Evolutionary conservation across 2,113 vertebrate species (phyloP).

Genomic region (Sebastes fasciatus): DNA sequence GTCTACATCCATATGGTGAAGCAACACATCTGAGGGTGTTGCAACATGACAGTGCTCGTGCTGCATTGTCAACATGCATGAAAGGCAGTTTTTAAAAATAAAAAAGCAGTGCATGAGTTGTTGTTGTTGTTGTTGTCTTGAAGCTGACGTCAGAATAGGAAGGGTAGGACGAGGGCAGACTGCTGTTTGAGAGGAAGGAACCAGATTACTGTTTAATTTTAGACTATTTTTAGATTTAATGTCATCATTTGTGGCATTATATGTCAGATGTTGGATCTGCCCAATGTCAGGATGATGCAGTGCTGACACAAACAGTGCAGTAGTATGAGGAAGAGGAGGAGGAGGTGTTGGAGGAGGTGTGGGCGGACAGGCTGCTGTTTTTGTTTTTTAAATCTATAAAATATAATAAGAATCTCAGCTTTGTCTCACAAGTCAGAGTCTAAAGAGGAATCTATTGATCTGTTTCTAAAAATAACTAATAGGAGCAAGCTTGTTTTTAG

Average conservation of each 20-base stretch:
- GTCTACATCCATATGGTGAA: constrained; percentile 44
- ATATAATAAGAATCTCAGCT: background rate
- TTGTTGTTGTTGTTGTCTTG: constrained; percentile 23
- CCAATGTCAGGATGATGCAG: constrained; percentile 48
- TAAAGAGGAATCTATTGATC: constrained; percentile 13
- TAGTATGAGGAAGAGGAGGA: background rate
- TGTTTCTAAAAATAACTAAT: constrained; percentile 12
- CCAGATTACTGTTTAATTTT: background rate
- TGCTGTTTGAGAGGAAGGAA: background rate
- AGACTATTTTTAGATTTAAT: background rate
- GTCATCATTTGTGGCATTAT: background rate
- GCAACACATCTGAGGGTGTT: background rate
- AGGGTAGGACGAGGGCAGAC: constrained; percentile 24
- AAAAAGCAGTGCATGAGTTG: background rate
- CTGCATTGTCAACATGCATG: background rate
- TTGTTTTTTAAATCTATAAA: background rate
- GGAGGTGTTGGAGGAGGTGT: background rate
- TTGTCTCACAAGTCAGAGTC: background rate
- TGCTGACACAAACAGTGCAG: constrained; percentile 51
- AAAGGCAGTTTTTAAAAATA: background rate
- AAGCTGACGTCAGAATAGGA: constrained; percentile 21
- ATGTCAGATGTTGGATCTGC: background rate
- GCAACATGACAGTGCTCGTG: background rate
- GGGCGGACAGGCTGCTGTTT: constrained; percentile 23
- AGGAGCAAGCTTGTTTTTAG: background rate